Evolutionary conservation across 2,113 vertebrate species (phyloP).

Genomic region (Archilochus colubris): DNA sequence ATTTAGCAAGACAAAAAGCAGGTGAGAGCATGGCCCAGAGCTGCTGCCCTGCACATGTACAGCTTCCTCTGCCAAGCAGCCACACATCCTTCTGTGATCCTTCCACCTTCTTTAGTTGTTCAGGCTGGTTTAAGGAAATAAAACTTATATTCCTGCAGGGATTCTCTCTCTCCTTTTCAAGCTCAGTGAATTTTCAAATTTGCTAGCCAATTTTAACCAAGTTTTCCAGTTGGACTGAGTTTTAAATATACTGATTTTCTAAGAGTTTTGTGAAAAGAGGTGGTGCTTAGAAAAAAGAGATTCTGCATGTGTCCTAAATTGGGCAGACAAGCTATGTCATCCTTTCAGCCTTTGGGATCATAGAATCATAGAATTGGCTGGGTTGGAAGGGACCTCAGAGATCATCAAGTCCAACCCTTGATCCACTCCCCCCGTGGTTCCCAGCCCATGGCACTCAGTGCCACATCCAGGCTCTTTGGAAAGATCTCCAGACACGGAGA

Average conservation of each 20-base stretch:
- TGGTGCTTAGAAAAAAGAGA: not conserved
- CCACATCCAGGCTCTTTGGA: too few relatives aligned
- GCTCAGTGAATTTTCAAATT: not conserved
- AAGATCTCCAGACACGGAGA: too few relatives aligned
- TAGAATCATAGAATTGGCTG: too few relatives aligned
- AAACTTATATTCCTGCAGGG: not conserved
- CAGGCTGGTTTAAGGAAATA: not conserved
- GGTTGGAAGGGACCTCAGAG: too few relatives aligned
- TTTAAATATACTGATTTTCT: not conserved
- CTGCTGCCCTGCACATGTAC: not conserved
- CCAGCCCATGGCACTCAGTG: too few relatives aligned
- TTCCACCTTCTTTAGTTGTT: not conserved
- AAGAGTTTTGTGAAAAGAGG: not conserved
- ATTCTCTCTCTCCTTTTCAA: not conserved
- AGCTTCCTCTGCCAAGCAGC: not conserved
- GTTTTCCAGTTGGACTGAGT: not conserved
- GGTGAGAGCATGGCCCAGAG: constrained; percentile 1
- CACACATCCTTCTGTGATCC: too few relatives aligned
- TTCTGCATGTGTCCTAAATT: not conserved
- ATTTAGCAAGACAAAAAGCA: constrained; percentile 23
- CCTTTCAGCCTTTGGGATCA: not conserved
- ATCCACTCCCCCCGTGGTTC: too few relatives aligned
- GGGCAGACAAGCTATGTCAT: not conserved
- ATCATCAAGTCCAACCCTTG: too few relatives aligned
- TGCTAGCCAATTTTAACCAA: not conserved